Evolutionary conservation across 2,888 invertebrate genomes (phyloP).

Genomic region (Archips crataeganus): DNA sequence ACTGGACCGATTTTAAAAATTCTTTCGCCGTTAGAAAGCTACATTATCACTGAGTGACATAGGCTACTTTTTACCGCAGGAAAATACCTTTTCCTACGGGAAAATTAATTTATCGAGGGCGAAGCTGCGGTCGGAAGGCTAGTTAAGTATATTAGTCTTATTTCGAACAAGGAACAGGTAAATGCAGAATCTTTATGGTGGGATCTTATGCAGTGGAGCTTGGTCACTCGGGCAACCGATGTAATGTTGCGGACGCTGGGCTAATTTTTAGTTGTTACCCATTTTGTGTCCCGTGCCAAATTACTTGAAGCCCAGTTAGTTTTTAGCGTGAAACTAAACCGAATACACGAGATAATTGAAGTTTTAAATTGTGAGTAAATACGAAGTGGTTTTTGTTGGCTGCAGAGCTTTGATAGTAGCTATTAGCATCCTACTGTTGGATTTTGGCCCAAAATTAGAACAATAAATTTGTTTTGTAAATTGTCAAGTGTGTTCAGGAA

Average conservation of each 20-base stretch:
- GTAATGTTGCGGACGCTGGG: constrained; percentile 24
- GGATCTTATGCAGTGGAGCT: not conserved
- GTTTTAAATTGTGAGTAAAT: constrained; percentile 40
- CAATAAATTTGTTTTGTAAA: too few species aligned
- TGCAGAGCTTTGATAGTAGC: not conserved
- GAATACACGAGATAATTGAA: constrained; percentile 40
- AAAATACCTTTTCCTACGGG: too few species aligned
- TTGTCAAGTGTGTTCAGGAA: too few species aligned
- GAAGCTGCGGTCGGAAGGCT: too few species aligned
- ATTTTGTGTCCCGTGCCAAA: constrained; percentile 40
- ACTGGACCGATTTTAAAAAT: too few species aligned
- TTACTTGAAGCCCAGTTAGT: constrained; percentile 39
- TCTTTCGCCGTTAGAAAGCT: too few species aligned
- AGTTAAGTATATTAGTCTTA: too few species aligned
- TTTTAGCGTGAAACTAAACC: constrained; percentile 35
- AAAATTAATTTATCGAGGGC: too few species aligned
- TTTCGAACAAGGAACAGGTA: too few species aligned
- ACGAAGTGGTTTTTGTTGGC: constrained; percentile 27
- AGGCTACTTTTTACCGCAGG: too few species aligned
- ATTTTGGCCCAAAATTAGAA: not conserved
- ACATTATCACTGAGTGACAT: too few species aligned
- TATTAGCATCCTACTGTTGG: constrained; percentile 34
- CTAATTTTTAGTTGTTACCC: constrained; percentile 36
- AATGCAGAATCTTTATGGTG: too few species aligned
- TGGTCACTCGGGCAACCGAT: not conserved